Evolutionary conservation across 2,888 invertebrate genomes (phyloP).

Genomic region (Amblyteles armatorius): DNA sequence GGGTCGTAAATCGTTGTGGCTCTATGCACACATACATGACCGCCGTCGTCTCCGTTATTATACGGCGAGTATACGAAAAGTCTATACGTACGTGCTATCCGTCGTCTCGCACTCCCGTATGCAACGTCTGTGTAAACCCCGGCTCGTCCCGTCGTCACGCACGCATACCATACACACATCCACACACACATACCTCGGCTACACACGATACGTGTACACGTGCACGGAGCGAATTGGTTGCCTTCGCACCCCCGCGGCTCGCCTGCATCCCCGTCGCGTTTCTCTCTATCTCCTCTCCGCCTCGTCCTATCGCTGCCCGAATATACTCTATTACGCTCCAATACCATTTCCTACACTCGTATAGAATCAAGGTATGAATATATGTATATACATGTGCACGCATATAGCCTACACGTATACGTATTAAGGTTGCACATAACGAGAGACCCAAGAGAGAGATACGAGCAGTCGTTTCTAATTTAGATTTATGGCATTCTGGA

Average conservation of each 20-base stretch:
- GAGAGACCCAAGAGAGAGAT: conserved; percentile 51
- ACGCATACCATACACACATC: conserved; percentile 2
- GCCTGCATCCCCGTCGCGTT: conserved; percentile 37
- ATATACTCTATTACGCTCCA: conserved; percentile 10
- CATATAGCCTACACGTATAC: neutral
- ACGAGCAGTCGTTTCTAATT: conserved; percentile 66
- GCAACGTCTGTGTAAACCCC: conserved; percentile 3
- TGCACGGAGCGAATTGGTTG: conserved; percentile 38
- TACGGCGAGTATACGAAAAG: conserved; percentile 32
- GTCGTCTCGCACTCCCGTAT: conserved; percentile 14
- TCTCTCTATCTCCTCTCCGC: conserved; percentile 33
- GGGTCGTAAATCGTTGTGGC: neutral
- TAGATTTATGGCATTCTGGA: conserved; percentile 65
- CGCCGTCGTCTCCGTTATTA: conserved; percentile 1
- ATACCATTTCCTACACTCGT: conserved; percentile 26
- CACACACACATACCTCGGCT: neutral
- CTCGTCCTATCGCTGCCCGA: conserved; percentile 4
- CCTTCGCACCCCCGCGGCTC: conserved; percentile 42
- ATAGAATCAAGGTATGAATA: neutral
- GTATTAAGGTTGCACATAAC: conserved; percentile 8
- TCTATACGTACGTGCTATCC: neutral
- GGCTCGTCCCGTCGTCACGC: conserved; percentile 46
- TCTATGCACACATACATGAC: neutral
- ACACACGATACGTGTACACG: conserved; percentile 37
- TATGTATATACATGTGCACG: neutral